phyloP scores from a whole-genome alignment of 1,140 invertebrate species.

The Hesperophylax magnus region DNA sequence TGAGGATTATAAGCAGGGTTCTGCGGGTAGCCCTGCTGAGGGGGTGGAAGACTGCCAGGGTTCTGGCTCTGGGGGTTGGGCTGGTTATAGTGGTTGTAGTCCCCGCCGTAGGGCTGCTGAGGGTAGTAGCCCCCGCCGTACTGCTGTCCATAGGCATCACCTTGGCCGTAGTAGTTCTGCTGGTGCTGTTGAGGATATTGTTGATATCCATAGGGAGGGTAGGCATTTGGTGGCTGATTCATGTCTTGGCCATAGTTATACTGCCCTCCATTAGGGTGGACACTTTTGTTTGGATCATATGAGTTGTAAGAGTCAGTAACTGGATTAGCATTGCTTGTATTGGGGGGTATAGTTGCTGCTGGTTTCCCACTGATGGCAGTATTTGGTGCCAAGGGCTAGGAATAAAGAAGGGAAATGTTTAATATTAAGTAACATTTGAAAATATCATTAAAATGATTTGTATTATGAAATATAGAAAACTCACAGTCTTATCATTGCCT shows the following conservation, averaged over 20 bases:
- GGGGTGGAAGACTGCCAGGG: conserved; percentile 48
- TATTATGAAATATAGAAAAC: conserved; percentile 36
- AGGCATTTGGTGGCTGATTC: conserved; percentile 60
- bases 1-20: conserved; percentile 62
- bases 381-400: conserved; percentile 35
- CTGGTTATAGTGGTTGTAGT: conserved; percentile 62
- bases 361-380: conserved; percentile 69
- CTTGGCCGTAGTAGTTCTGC: conserved; percentile 56
- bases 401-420: conserved; percentile 16
- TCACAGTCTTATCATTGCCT: conserved; percentile 60
- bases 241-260: conserved; percentile 57
- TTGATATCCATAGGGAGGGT: conserved; percentile 60
- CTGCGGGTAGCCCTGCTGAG: conserved; percentile 56
- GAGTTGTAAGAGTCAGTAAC: conserved; percentile 27
- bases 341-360: conserved; percentile 78
- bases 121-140: conserved; percentile 64
- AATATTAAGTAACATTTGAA: neutral
- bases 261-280: conserved; percentile 49
- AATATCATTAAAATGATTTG: neutral
- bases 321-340: conserved; percentile 63
- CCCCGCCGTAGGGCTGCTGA: conserved; percentile 62
- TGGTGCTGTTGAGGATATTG: conserved; percentile 63
- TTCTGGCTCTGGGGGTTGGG: conserved; percentile 55
- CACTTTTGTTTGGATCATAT: conserved; percentile 42
- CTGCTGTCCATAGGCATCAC: conserved; percentile 63